phyloP scores from a whole-genome alignment of 2,888 invertebrate species.

The Dolichomitus sp. region DNA sequence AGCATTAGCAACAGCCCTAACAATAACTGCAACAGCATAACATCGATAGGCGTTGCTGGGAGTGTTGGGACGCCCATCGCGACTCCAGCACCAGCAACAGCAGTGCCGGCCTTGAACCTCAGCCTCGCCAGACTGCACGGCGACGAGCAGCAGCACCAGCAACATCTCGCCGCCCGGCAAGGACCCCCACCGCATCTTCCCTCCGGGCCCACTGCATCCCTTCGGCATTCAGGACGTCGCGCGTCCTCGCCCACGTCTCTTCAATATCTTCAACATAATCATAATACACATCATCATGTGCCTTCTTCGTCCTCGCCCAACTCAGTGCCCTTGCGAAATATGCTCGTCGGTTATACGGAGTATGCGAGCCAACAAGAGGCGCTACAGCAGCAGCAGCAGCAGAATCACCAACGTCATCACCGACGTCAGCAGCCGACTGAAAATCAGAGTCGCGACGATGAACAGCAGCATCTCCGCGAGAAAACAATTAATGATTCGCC shows the following conservation, averaged over 20 bases:
- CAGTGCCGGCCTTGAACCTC: conserved; percentile 86
- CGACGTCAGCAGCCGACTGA: conserved; percentile 53
- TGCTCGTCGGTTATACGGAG: conserved; percentile 68
- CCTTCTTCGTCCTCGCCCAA: conserved; percentile 49
- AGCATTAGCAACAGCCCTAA: conserved; percentile 53
- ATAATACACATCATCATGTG: conserved; percentile 56
- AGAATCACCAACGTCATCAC: conserved; percentile 63
- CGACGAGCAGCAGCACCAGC: conserved; percentile 82
- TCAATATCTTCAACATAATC: conserved; percentile 84
- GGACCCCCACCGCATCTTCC: conserved; percentile 74
- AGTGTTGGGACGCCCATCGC: conserved; percentile 71
- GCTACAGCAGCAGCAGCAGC: conserved; percentile 41
- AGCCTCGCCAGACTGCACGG: conserved; percentile 86
- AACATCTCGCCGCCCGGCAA: conserved; percentile 73
- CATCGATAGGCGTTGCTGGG: conserved; percentile 53
- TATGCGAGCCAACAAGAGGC: conserved; percentile 66
- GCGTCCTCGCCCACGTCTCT: conserved; percentile 86
- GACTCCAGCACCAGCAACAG: conserved; percentile 73
- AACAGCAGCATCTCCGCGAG: conserved; percentile 26
- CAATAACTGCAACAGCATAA: conserved; percentile 36
- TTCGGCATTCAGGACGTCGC: conserved; percentile 49
- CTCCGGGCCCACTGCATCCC: conserved; percentile 59
- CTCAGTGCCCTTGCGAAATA: conserved; percentile 49
- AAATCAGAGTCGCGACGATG: conserved; percentile 37
- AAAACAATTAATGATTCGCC: conserved; percentile 32